Base-by-base conservation (phyloP, 2,888 invertebrate species). In the Drosophila atripex region DNA sequence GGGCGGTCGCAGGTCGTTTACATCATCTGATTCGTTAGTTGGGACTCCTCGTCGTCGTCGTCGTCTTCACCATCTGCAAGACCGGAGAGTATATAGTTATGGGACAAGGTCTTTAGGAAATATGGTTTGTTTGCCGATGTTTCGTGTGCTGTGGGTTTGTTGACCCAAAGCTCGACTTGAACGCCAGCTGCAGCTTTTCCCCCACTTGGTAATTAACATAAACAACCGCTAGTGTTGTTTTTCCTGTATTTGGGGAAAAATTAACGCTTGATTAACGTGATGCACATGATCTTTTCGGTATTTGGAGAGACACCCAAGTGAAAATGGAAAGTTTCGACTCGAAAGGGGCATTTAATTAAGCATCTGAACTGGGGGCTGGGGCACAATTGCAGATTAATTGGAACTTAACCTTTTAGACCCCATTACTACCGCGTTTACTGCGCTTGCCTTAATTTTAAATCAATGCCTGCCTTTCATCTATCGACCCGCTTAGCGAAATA, bases 251-350 rank as follows among this genome's bases (percentile, higher is more conserved):
- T 51, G 56, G 52, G 50, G 68, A 55, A 52, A 78, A 80, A 83
- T 83, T 83, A 80, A 71, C 83, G 78, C 73, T 69, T 69, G 82
- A 69, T 80, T 77, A 71, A 54, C 70, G 65, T 63, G 70, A 72
- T 68, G 70, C 60, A 60, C 68, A 70, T 68, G 70, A 70, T 68
- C 59, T 66, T 52, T 68, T 68, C 18, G 68, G 54, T 70, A 70
- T 61, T 68, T 66, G 68, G 57, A 59, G 41, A 58, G 73, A 65
- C 39, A 59, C 47, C 49, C 6, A 12, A 50, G 41, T 46, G 63
- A 63, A 79, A 80, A 73, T 75, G 83, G 82, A 80, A 80, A 80
- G 80, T 80, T 68, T 4, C 32, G 18, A 18, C 25, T 18, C 18
- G 23, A 32, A 45, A 39, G 56, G 47, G 54, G 61, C 64, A 46